Evolutionary conservation across 2,888 invertebrate species (phyloP).

Genomic region (Ophioninae sp.): DNA sequence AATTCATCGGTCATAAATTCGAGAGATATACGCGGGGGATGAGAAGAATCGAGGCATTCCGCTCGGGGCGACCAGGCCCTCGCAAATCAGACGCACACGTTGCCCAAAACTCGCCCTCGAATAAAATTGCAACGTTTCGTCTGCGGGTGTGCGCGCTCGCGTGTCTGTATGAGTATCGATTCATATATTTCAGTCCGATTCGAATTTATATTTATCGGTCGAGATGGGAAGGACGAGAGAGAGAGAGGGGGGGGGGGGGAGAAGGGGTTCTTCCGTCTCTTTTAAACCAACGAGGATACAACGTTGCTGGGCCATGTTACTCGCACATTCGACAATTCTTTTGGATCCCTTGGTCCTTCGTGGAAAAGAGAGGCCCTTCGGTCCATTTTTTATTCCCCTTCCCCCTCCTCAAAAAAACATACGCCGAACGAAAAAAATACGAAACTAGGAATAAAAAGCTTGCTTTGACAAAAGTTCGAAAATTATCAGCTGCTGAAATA

Average conservation of each 20-base stretch:
- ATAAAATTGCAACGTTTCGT: constrained; percentile 47
- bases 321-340: constrained; percentile 42
- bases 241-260: too few species aligned
- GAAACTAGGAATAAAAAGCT: constrained; percentile 33
- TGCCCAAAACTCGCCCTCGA: constrained; percentile 57
- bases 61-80: constrained; percentile 52
- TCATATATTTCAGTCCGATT: constrained; percentile 47
- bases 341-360: constrained; percentile 12
- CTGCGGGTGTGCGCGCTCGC: constrained; percentile 3
- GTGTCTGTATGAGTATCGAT: constrained; percentile 59
- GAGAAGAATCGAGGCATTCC: constrained; percentile 33
- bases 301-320: constrained; percentile 36
- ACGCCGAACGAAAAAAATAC: not conserved
- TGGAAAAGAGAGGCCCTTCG: constrained; percentile 22
- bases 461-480: constrained; percentile 43
- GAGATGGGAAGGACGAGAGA: too few species aligned
- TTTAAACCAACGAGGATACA: constrained; percentile 25
- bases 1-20: constrained; percentile 70
- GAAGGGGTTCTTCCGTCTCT: not conserved
- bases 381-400: not conserved
- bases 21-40: constrained; percentile 35
- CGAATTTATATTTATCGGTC: constrained; percentile 64
- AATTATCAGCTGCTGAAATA: constrained; percentile 15
- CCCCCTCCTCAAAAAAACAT: not conserved
- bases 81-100: constrained; percentile 62